Percentiles rank a stretch among this genome's conserved stretches.
Evolutionary conservation across 2,888 invertebrate genomes (phyloP).

Genomic region (Stegophylla sp.): DNA sequence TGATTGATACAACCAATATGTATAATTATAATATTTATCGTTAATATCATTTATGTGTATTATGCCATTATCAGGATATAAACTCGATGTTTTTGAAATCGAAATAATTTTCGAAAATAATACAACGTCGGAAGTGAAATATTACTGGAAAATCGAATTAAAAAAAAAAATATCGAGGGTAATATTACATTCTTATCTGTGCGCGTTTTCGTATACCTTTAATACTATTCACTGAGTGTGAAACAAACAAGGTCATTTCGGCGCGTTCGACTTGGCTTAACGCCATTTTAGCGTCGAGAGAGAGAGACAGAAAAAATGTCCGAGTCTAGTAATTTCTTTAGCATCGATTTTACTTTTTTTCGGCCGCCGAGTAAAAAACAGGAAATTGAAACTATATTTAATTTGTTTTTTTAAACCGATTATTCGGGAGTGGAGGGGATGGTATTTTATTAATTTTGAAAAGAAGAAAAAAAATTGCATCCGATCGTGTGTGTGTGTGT

Average conservation of each 20-base stretch:
- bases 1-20: neutral
- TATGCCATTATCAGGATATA: neutral
- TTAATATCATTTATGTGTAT: too few species aligned
- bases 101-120: neutral
- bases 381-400: conserved; percentile 42
- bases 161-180: neutral
- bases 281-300: conserved; percentile 28
- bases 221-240: conserved; percentile 5
- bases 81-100: too few species aligned
- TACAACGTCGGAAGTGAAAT: neutral
- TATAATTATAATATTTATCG: neutral
- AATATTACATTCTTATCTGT: neutral
- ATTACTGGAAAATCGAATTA: neutral
- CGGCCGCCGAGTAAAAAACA: neutral
- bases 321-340: conserved; percentile 31
- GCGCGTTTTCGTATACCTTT: neutral
- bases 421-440: neutral
- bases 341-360: conserved; percentile 11
- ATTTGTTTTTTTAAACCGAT: conserved; percentile 16
- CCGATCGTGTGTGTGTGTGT: neutral
- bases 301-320: conserved; percentile 1
- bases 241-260: conserved; percentile 29
- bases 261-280: conserved; percentile 33
- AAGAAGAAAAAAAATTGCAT: neutral
- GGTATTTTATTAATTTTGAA: conserved; percentile 32